Conservation (phyloP, 1,140 invertebrate species). For the Drosophila nasuta region DNA sequence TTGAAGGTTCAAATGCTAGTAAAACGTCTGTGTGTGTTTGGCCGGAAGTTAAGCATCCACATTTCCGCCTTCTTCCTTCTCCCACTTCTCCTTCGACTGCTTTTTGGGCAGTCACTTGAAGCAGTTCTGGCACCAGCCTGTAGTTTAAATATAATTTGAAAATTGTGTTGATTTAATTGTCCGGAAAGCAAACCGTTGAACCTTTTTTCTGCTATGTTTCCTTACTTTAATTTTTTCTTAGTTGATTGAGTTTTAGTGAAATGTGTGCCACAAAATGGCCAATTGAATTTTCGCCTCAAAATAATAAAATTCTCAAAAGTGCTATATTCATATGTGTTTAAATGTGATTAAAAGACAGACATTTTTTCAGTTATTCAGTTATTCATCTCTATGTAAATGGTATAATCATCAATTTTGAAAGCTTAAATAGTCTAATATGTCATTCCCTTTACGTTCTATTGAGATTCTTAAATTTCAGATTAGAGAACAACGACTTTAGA, state of each 20-base stretch:
- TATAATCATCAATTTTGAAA: no score
- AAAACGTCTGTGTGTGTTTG: constrained; percentile 44
- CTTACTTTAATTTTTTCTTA: constrained; percentile 53
- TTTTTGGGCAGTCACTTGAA: neutral
- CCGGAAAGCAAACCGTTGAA: constrained; percentile 64
- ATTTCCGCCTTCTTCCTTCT: constrained; percentile 13
- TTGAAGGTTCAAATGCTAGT: constrained; percentile 67
- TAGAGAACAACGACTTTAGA: no score
- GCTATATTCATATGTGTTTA: neutral
- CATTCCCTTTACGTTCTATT: no score
- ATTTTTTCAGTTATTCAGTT: no score
- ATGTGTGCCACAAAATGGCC: constrained; percentile 43
- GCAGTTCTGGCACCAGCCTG: constrained; percentile 38
- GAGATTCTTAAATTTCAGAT: no score
- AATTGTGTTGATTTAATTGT: constrained; percentile 83
- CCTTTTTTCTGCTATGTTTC: constrained; percentile 26
- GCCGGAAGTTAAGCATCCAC: constrained; percentile 67
- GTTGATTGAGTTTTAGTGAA: constrained; percentile 63
- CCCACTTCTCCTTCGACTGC: neutral
- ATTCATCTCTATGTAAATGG: no score
- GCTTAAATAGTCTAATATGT: no score
- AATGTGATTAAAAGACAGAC: no score
- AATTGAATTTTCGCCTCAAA: constrained; percentile 29
- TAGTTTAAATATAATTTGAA: constrained; percentile 83
- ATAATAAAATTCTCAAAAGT: neutral